Percentiles rank a stretch among this genome's conserved stretches.
Evolutionary conservation across 1,140 invertebrate species (phyloP).

Genomic region (Anoplophora glabripennis): DNA sequence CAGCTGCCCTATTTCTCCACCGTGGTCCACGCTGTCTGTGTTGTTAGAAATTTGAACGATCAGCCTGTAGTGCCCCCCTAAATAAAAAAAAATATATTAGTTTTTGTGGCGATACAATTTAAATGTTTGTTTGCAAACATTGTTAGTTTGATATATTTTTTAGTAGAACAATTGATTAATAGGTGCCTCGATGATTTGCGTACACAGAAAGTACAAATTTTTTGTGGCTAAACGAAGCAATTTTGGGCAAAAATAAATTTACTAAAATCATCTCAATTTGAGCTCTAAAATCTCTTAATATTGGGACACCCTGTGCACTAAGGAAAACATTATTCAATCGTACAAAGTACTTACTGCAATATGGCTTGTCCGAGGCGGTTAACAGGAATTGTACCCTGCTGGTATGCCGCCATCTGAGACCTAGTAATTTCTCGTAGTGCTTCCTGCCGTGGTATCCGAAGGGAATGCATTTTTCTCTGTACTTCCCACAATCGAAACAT

Average conservation of each 20-base stretch:
- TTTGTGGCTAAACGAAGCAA: no score
- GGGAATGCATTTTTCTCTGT: constrained; percentile 63
- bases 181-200: no score
- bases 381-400: constrained; percentile 65
- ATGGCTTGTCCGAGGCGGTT: constrained; percentile 65
- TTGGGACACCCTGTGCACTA: no score
- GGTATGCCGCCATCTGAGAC: constrained; percentile 40
- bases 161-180: no score
- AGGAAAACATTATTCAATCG: no score
- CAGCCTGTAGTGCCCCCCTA: constrained; percentile 73
- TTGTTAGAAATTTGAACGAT: constrained; percentile 71
- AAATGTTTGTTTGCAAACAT: no score
- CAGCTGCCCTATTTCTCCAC: constrained; percentile 74
- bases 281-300: no score
- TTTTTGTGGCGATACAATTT: no score
- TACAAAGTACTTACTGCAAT: constrained; percentile 69
- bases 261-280: no score
- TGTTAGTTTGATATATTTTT: no score
- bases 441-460: constrained; percentile 64
- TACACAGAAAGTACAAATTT: no score
- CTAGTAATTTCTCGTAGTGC: constrained; percentile 51
- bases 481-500: constrained; percentile 69
- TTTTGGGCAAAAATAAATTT: no score
- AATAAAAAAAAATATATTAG: constrained; percentile 33
- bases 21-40: constrained; percentile 66